Percentiles rank a stretch among this genome's conserved stretches.
phyloP scores from a whole-genome alignment of 37 sponge, comb jelly and placozoan genomes.

The Tethya wilhelma region DNA sequence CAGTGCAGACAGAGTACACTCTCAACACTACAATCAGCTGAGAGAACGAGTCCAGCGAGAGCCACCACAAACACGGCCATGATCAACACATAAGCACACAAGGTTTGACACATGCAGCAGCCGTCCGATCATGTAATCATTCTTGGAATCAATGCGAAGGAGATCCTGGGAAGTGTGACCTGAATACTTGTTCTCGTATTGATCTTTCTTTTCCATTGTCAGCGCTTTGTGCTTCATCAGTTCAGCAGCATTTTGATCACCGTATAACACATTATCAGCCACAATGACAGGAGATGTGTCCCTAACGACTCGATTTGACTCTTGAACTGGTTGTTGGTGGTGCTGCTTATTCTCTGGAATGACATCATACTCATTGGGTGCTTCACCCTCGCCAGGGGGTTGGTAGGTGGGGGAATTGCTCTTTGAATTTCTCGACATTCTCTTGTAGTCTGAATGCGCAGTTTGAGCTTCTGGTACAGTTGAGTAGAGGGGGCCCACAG shows the following conservation, averaged over 20 bases:
- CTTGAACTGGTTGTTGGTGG: too few relatives aligned
- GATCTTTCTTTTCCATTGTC: neutral
- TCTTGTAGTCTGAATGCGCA: neutral
- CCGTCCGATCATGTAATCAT: neutral
- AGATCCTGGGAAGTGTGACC: too few relatives aligned
- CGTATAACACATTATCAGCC: slow-evolving; percentile 4
- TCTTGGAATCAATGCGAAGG: neutral
- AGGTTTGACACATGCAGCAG: neutral
- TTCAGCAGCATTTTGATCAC: neutral
- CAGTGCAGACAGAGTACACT: neutral
- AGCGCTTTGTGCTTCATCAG: neutral
- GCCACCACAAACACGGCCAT: too few relatives aligned
- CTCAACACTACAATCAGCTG: neutral
- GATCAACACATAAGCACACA: too few relatives aligned
- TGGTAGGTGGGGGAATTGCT: neutral
- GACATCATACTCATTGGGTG: slow-evolving; percentile 1
- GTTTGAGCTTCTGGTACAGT: neutral
- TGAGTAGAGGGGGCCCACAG: neutral
- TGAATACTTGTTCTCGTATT: neutral
- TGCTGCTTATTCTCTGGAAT: neutral
- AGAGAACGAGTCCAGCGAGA: too few relatives aligned
- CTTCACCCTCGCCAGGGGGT: neutral
- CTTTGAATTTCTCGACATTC: neutral
- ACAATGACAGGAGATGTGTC: neutral
- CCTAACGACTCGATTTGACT: neutral